A percentile compares a stretch with the other conserved stretches of the same genome.
phyloP scores from a whole-genome alignment of 2,797 vertebrate genomes.

The Oreochromis grahami region DNA sequence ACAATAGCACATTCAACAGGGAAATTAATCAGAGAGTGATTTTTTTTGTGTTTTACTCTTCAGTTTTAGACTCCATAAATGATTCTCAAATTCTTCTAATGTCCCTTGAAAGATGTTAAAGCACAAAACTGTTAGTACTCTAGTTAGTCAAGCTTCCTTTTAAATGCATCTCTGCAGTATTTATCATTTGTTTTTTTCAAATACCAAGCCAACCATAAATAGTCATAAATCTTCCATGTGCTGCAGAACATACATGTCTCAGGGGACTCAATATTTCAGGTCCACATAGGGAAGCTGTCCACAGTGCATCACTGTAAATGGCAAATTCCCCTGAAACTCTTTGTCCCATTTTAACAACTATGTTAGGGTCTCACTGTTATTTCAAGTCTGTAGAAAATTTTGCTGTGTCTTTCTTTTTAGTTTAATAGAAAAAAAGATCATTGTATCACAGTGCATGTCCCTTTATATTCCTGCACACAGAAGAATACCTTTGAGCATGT shows the following conservation, averaged over 20 bases:
- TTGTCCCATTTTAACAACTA: constrained; percentile 70
- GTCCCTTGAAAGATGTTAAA: neutral
- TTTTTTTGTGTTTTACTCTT: neutral
- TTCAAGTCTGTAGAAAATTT: constrained; percentile 8
- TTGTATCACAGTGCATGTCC: neutral
- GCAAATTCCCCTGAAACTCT: constrained; percentile 70
- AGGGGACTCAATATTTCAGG: constrained; percentile 39
- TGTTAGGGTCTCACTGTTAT: constrained; percentile 28
- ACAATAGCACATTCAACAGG: neutral
- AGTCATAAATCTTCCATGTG: constrained; percentile 69
- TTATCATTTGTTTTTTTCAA: constrained; percentile 70
- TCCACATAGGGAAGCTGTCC: constrained; percentile 34
- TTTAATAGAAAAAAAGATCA: neutral
- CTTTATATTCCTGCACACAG: neutral
- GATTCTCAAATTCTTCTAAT: neutral
- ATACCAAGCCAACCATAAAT: constrained; percentile 71
- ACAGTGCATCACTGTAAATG: constrained; percentile 50
- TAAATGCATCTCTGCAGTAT: constrained; percentile 35
- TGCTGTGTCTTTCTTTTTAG: constrained; percentile 13
- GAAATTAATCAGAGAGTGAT: neutral
- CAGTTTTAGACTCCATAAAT: neutral
- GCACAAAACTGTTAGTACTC: constrained; percentile 4
- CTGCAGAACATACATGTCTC: constrained; percentile 45
- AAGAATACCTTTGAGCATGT: neutral
- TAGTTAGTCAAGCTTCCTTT: constrained; percentile 50